Conservation (phyloP, 1,140 invertebrate species). For the Dryas iulia region DNA sequence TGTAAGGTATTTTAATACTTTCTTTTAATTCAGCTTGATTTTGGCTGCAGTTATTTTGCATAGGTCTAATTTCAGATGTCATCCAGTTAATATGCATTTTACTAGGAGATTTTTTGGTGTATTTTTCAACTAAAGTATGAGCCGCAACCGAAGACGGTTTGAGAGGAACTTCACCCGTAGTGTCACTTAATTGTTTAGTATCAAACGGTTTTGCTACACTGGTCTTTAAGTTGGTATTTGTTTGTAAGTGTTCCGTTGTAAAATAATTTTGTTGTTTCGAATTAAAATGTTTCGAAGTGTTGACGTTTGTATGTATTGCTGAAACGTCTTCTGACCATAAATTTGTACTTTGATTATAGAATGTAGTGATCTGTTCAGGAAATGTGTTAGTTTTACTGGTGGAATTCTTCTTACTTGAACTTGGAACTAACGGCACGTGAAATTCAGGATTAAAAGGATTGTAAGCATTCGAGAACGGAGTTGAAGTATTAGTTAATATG, state of each 20-base stretch:
- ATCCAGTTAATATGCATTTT: constrained; percentile 78
- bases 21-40: constrained; percentile 54
- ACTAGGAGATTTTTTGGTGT: constrained; percentile 69
- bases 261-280: constrained; percentile 62
- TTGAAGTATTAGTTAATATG: constrained; percentile 54
- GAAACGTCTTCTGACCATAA: constrained; percentile 67
- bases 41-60: constrained; percentile 59
- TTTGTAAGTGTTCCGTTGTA: constrained; percentile 45
- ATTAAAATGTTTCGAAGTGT: constrained; percentile 50
- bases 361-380: constrained; percentile 60
- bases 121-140: constrained; percentile 56
- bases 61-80: constrained; percentile 69
- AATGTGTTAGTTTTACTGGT: constrained; percentile 54
- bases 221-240: constrained; percentile 46
- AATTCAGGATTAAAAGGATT: constrained; percentile 76
- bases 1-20: constrained; percentile 50
- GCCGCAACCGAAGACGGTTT: constrained; percentile 41
- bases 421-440: constrained; percentile 66
- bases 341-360: constrained; percentile 69
- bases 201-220: constrained; percentile 51
- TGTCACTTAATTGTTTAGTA: constrained; percentile 46
- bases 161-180: constrained; percentile 30
- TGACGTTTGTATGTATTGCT: constrained; percentile 58
- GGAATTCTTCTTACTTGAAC: constrained; percentile 56
- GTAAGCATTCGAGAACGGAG: constrained; percentile 62